phyloP scores from a whole-genome alignment of 2,888 invertebrate species.

The Baronia brevicornis region DNA sequence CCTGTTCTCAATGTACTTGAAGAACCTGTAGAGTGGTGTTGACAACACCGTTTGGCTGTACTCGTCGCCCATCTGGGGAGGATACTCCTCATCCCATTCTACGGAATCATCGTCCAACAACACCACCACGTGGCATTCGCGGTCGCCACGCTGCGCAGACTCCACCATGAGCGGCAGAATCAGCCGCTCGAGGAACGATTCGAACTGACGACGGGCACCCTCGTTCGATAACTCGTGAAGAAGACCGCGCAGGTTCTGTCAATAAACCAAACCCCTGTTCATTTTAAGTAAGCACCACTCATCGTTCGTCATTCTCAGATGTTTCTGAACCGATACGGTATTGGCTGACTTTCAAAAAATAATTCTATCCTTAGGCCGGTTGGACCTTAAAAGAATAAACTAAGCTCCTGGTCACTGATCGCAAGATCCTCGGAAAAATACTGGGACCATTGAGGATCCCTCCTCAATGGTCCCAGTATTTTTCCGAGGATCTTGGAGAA shows the following conservation, averaged over 20 bases:
- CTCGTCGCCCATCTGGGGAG: slow-evolving; percentile 99
- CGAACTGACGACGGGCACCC: slow-evolving; percentile 98
- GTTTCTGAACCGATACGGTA: too few species aligned
- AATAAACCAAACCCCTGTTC: not conserved
- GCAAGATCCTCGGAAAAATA: too few species aligned
- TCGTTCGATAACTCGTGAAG: slow-evolving; percentile 99
- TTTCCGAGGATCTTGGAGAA: too few species aligned
- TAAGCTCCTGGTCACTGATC: too few species aligned
- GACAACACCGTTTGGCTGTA: slow-evolving; percentile 97
- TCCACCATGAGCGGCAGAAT: slow-evolving; percentile 98
- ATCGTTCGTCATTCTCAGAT: too few species aligned
- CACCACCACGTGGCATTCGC: slow-evolving; percentile 97
- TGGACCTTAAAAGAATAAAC: too few species aligned
- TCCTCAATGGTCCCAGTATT: too few species aligned
- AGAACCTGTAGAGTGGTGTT: slow-evolving; percentile 97
- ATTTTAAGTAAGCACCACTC: too few species aligned
- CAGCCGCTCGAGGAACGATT: slow-evolving; percentile 94
- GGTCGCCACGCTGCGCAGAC: slow-evolving; percentile 93
- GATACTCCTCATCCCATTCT: slow-evolving; percentile 99
- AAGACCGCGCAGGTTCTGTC: slow-evolving; percentile 94
- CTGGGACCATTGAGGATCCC: too few species aligned
- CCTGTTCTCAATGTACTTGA: slow-evolving; percentile 98
- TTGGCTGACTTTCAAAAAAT: too few species aligned
- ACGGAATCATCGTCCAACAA: slow-evolving; percentile 95
- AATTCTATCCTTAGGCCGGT: too few species aligned